Base-by-base conservation (phyloP, 1,140 invertebrate genomes). In the Globodera rostochiensis region DNA sequence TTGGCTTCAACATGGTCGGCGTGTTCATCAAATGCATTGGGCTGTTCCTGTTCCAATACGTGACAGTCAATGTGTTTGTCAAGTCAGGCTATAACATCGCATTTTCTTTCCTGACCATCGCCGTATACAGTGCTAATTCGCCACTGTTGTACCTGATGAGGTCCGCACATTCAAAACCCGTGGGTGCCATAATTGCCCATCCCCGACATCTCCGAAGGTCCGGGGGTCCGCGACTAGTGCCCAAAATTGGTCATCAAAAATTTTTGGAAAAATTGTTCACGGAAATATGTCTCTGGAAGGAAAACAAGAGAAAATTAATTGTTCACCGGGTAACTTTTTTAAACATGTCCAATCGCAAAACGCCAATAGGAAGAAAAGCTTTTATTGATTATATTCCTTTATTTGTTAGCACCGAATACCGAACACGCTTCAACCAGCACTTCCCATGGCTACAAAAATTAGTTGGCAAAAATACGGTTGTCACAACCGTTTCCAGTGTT, bases 121-220 rank as follows among this genome's bases (percentile, higher is more conserved):
- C 46, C 21, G 69, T 71, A 19, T 71, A 71, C 69, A 71, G 69
- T 21, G 69, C 69, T 11, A 71, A 71, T 47, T 19, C 69, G 25
- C 69, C 69, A 21, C 19, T 71, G 9, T 21, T 71, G 25, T 71
- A 71, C 69, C 4, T 25, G 11, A 19, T 71, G 19, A 71, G 69
- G 69, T 36, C 36, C 3, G 36, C 36, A 36, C 36, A 36, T 3
- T 36, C 36, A 36, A 36, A 36, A 36, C 3, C 3, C 36, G 36
- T 36, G 36, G 36, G 36, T 36, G 36, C 36, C 36, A 36, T 36
- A 36, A 36, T 3, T 36, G 2, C 36, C 36, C 36, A 36, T 3
- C 3, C 36, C 36, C 1, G 1, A 36, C 1, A 36, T 36, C 36
- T 36, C 36, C 3, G 36, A 3, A 36, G 36, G 36, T 36, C 36